Conservation (phyloP, 2,113 vertebrate species). For the Alces alces region DNA sequence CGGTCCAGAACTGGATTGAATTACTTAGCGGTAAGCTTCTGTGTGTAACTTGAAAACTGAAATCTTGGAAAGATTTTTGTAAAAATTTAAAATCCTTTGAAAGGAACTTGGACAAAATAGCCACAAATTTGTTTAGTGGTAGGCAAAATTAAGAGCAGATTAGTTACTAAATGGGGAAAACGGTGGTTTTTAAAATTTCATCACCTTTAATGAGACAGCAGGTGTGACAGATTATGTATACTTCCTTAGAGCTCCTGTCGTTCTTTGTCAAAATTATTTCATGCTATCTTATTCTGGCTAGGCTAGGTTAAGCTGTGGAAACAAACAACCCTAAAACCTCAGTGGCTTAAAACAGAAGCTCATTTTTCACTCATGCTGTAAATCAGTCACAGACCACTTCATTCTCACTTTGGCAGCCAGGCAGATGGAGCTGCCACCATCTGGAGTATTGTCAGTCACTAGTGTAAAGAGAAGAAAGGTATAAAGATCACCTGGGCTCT, state of each 20-base stretch:
- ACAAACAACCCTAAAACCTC: neutral
- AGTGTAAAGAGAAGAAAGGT: neutral
- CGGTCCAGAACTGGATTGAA: conserved; percentile 97
- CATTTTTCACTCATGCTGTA: neutral
- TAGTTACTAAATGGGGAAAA: neutral
- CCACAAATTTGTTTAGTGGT: neutral
- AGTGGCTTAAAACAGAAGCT: neutral
- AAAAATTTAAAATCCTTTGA: conserved; percentile 42
- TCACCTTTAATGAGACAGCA: neutral
- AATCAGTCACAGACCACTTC: neutral
- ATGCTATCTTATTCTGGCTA: neutral
- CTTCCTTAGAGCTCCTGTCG: neutral
- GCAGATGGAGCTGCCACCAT: neutral
- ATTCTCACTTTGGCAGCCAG: neutral
- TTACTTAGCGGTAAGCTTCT: conserved; percentile 93
- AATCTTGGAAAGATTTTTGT: conserved; percentile 7
- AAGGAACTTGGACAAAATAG: neutral
- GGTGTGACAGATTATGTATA: neutral
- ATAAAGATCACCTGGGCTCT: neutral
- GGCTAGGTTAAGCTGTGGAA: neutral
- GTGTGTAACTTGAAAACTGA: neutral
- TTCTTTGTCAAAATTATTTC: neutral
- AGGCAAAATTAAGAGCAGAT: neutral
- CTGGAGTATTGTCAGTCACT: neutral
- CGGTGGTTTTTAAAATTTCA: neutral